A percentile compares a stretch with the other conserved stretches of the same genome.
phyloP scores from a whole-genome alignment of 2,113 vertebrate genomes.

The Perca fluviatilis region DNA sequence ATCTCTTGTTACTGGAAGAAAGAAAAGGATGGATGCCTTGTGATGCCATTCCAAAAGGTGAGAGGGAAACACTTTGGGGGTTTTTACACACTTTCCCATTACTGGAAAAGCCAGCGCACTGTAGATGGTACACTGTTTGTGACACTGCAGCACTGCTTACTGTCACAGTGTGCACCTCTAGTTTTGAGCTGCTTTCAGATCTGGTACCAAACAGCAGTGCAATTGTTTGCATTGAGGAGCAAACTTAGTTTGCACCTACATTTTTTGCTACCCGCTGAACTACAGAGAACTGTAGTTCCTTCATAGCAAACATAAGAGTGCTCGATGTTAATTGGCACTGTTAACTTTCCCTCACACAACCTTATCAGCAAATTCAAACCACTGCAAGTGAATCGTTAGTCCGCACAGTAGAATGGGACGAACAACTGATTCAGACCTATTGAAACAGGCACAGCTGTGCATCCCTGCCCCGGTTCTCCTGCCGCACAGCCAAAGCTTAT shows the following conservation, averaged over 20 bases:
- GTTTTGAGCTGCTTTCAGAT: conserved; percentile 36
- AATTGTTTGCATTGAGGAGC: conserved; percentile 46
- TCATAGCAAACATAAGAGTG: conserved; percentile 19
- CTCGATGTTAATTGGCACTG: conserved; percentile 33
- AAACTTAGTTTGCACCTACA: background rate
- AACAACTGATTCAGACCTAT: conserved; percentile 57
- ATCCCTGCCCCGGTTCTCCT: conserved; percentile 2
- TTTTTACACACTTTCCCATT: conserved; percentile 24
- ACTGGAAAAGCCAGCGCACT: background rate
- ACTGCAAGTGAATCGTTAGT: conserved; percentile 42
- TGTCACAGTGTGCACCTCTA: background rate
- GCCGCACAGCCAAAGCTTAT: conserved; percentile 53
- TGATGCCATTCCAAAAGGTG: conserved; percentile 38
- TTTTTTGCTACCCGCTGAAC: conserved; percentile 5
- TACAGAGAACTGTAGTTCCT: conserved; percentile 5
- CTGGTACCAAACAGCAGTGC: background rate
- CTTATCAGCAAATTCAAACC: conserved; percentile 50
- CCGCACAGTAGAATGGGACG: conserved; percentile 33
- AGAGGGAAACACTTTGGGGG: conserved; percentile 17
- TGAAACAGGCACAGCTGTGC: conserved; percentile 63
- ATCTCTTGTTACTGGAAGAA: conserved; percentile 24
- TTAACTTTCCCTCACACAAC: conserved; percentile 38
- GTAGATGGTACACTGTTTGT: conserved; percentile 25
- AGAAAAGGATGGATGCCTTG: conserved; percentile 38
- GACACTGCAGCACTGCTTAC: conserved; percentile 17